Evolutionary conservation across 2,113 vertebrate genomes (phyloP), one percentile per base, ranked within the genome.

Genomic region (Catharus minimus): DNA sequence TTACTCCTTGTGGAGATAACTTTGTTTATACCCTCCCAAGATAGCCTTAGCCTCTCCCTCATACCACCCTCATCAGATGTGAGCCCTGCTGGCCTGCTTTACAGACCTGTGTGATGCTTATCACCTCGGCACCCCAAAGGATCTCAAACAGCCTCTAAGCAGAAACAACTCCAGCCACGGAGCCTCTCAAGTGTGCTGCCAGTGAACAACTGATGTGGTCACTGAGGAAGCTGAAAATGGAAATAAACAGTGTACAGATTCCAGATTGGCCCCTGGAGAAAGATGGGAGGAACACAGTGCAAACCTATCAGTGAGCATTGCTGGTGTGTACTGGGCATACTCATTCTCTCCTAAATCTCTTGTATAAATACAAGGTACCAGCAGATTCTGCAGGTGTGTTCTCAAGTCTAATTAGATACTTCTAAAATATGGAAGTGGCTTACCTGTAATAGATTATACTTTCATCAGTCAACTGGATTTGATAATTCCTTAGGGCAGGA

Each of bases 161-260:
- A 43, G 85, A 50, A 65, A 4, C 62, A 68, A 3, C 44, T 11
- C 13, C 13, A 49, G 58, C 0, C 0, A 57, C 3, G 43, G 43
- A 79, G 50, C 38, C 77, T 75, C 85, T 77, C 46, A 20, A 38
- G n/a, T 38, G 49, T 26, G 74, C 81, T 81, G 62, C 15, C 69
- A 57, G 36, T 38, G 58, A 61, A 19, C 50, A 46, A 65, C 57
- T 7, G 9, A 23, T 47, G 69, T 50, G 69, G 66, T 49, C 71
- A 9, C n/a, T 57, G 81, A 65, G 62, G 52, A 27, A 64, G 49
- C 26, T n/a, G 28, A 14, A 62, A 67, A 41, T 36, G 58, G 65
- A 91, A 87, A 89, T 46, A 72, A 83, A 21, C 41, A 56, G 75
- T 0, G 0, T 9, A 20, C 5, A 44, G n/a, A 28, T 66, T 92